These are phyloP conservation scores for Danio choprae DNA, from an alignment of 2,797 vertebrate genomes.

Conservation along the genomic window DNA sequence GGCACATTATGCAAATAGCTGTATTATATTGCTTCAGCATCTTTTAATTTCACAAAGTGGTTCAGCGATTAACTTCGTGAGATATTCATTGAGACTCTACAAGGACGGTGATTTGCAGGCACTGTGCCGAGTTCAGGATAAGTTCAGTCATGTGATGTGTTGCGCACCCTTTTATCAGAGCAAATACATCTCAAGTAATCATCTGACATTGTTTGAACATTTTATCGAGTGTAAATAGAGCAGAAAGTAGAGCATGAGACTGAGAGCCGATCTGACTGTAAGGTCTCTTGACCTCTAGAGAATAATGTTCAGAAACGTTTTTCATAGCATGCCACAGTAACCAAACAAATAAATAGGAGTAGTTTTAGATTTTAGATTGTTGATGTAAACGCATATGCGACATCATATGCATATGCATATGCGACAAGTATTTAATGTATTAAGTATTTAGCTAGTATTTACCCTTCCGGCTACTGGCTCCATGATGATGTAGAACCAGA, in stretches of 20 bases:
- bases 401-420: too few species aligned
- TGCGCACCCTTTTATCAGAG: neutral
- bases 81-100: constrained; percentile 37
- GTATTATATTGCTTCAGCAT: constrained; percentile 66
- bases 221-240: constrained; percentile 9
- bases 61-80: constrained; percentile 28
- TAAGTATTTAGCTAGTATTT: too few species aligned
- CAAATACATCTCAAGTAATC: constrained; percentile 15
- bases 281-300: neutral
- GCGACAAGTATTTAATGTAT: too few species aligned
- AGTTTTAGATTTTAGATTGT: neutral
- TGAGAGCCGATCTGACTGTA: neutral
- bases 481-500: too few species aligned
- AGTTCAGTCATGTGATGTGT: constrained; percentile 45
- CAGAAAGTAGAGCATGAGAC: constrained; percentile 2
- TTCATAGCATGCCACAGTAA: neutral
- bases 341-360: neutral
- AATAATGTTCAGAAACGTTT: constrained; percentile 10
- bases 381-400: too few species aligned
- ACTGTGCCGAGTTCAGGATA: constrained; percentile 41
- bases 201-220: neutral
- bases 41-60: constrained; percentile 58
- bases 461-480: too few species aligned
- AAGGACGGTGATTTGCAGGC: constrained; percentile 10
- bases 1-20: constrained; percentile 60